A percentile compares a stretch with the other conserved stretches of the same genome.
These are phyloP conservation scores for Oeneis ivallda DNA, from an alignment of 2,888 invertebrate species.

Conservation along the genomic window DNA sequence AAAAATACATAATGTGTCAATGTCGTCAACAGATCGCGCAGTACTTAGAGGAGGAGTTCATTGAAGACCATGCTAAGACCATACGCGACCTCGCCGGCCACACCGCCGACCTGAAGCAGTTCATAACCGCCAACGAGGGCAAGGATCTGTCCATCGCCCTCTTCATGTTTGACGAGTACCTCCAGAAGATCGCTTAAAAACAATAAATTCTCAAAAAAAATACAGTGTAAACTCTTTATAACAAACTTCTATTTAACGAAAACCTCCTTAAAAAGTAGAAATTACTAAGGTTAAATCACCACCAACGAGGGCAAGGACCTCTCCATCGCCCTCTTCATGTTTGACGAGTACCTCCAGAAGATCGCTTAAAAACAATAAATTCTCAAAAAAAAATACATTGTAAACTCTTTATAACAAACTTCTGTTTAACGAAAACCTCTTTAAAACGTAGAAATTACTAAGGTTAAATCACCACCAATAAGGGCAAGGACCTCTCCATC, in stretches of 20 bases:
- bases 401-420: too few relatives aligned
- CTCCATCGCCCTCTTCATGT: slow-evolving; percentile 86
- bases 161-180: slow-evolving; percentile 88
- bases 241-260: too few relatives aligned
- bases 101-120: slow-evolving; percentile 85
- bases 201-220: slow-evolving; percentile 11
- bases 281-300: slow-evolving; percentile 41
- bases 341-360: slow-evolving; percentile 85
- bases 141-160: slow-evolving; percentile 84
- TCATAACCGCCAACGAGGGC: slow-evolving; percentile 78
- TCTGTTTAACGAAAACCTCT: too few relatives aligned
- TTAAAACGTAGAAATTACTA: too few relatives aligned
- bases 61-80: slow-evolving; percentile 84
- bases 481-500: slow-evolving; percentile 82
- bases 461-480: slow-evolving; percentile 59
- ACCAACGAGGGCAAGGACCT: slow-evolving; percentile 78
- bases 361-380: slow-evolving; percentile 49
- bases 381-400: slow-evolving; percentile 5
- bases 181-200: slow-evolving; percentile 65
- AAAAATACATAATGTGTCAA: neutral
- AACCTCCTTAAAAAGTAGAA: too few relatives aligned
- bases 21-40: slow-evolving; percentile 80
- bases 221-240: too few relatives aligned
- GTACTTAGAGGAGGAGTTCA: slow-evolving; percentile 89
- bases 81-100: slow-evolving; percentile 88